Percentiles rank a stretch among this genome's conserved stretches.
Conservation (phyloP, 2,797 vertebrate species). For the Arrhamphus sclerolepis region DNA sequence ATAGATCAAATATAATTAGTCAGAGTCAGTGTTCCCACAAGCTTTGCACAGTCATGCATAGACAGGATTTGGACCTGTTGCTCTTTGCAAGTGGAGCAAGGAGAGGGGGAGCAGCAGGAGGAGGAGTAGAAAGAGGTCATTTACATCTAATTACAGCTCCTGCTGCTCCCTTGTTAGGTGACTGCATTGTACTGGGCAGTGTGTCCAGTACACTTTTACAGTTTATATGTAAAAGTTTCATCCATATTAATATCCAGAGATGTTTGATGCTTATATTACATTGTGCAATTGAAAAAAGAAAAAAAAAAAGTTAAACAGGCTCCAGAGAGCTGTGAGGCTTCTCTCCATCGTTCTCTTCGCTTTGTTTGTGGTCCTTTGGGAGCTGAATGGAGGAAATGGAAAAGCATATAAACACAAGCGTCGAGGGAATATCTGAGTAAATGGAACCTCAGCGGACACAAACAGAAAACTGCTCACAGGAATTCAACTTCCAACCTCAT, state of each 20-base stretch:
- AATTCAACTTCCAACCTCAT: background rate
- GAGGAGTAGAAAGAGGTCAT: slow-evolving; percentile 48
- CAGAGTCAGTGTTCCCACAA: slow-evolving; percentile 9
- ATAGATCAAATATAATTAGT: slow-evolving; percentile 14
- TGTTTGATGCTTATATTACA: slow-evolving; percentile 9
- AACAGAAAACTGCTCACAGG: background rate
- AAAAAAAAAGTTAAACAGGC: background rate
- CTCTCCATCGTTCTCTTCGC: slow-evolving; percentile 32
- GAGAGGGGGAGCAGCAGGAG: slow-evolving; percentile 7
- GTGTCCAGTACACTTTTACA: too few relatives aligned
- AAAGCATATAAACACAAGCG: slow-evolving; percentile 50
- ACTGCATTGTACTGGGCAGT: slow-evolving; percentile 17
- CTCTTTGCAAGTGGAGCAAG: slow-evolving; percentile 35
- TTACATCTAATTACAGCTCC: slow-evolving; percentile 59
- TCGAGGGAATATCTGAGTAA: slow-evolving; percentile 19
- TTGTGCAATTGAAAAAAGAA: slow-evolving; percentile 2
- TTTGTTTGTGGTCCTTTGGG: slow-evolving; percentile 37
- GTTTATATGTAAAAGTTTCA: slow-evolving; percentile 1
- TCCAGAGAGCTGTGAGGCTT: slow-evolving; percentile 12
- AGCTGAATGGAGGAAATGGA: slow-evolving; percentile 54
- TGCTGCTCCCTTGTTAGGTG: slow-evolving; percentile 30
- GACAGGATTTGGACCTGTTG: slow-evolving; percentile 64
- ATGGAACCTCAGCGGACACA: slow-evolving; percentile 11
- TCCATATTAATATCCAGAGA: slow-evolving; percentile 2
- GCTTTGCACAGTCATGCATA: slow-evolving; percentile 24